Conservation (phyloP, 2,113 vertebrate species). For the Tautogolabrus adspersus region DNA sequence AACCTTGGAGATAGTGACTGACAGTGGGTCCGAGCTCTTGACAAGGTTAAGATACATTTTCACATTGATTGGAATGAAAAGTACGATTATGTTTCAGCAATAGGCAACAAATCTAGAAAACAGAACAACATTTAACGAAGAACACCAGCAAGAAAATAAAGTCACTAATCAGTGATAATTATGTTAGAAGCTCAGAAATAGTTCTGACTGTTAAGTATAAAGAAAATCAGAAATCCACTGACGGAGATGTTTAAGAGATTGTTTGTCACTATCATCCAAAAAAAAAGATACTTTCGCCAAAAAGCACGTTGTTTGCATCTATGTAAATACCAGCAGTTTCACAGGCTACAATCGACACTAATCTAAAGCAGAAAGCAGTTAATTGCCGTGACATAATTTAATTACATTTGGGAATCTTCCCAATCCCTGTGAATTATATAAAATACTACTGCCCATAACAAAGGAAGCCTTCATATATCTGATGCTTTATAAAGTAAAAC, state of each 20-base stretch:
- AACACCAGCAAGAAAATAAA: neutral
- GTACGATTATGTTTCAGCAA: slow-evolving; percentile 13
- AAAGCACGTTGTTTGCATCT: neutral
- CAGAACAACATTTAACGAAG: neutral
- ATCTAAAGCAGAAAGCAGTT: neutral
- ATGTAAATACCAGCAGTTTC: neutral
- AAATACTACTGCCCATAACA: neutral
- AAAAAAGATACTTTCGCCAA: neutral
- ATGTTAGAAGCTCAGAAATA: neutral
- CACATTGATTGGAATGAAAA: slow-evolving; percentile 14
- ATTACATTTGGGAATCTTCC: neutral
- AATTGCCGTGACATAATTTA: neutral
- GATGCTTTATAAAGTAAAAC: neutral
- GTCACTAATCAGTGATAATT: no score
- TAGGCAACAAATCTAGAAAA: neutral
- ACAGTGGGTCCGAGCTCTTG: slow-evolving; percentile 17
- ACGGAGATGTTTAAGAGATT: neutral
- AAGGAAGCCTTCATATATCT: neutral
- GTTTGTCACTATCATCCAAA: neutral
- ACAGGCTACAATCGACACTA: neutral
- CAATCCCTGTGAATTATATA: neutral
- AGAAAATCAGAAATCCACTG: neutral
- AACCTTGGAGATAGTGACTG: slow-evolving; percentile 44
- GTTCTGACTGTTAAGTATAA: neutral
- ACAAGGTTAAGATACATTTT: slow-evolving; percentile 8